phyloP scores from a whole-genome alignment of 2,113 vertebrate genomes.

The Trinectes maculatus region DNA sequence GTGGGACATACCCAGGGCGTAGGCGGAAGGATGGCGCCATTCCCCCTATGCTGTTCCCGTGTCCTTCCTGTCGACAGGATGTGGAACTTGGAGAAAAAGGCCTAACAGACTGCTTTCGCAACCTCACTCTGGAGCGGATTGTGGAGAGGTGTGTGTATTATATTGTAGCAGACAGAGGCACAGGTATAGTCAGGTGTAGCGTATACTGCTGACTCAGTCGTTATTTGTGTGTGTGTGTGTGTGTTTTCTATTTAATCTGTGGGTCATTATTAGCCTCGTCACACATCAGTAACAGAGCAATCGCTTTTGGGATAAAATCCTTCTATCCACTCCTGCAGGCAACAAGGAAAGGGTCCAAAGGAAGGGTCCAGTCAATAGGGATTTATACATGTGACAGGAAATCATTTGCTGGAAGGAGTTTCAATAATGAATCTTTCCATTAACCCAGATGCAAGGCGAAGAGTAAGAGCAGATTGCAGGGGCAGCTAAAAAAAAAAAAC shows the following conservation, averaged over 20 bases:
- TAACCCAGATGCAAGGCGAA: conserved; percentile 31
- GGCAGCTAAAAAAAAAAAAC: conserved; percentile 20
- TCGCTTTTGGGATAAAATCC: background rate
- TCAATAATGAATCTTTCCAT: conserved; percentile 44
- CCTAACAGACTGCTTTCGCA: conserved; percentile 90
- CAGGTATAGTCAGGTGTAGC: background rate
- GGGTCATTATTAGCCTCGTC: background rate
- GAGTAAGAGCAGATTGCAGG: conserved; percentile 21
- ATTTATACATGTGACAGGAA: conserved; percentile 59
- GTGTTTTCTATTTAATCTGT: background rate
- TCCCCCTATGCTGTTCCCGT: conserved; percentile 89
- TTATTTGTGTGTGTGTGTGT: too few species aligned
- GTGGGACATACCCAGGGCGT: conserved; percentile 92
- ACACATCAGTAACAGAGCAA: background rate
- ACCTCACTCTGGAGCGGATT: conserved; percentile 95
- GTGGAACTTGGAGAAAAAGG: conserved; percentile 94
- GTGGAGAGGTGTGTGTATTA: conserved; percentile 85
- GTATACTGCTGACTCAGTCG: background rate
- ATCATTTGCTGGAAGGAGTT: conserved; percentile 54
- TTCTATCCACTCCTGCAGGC: conserved; percentile 5
- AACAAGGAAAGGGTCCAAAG: background rate
- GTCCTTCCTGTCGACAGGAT: conserved; percentile 90
- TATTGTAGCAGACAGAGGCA: conserved; percentile 1
- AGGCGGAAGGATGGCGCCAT: conserved; percentile 84
- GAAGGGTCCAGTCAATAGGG: conserved; percentile 38